These are phyloP conservation scores for Eumeta japonica DNA, from an alignment of 1,140 invertebrate species.

Conservation along the genomic window DNA sequence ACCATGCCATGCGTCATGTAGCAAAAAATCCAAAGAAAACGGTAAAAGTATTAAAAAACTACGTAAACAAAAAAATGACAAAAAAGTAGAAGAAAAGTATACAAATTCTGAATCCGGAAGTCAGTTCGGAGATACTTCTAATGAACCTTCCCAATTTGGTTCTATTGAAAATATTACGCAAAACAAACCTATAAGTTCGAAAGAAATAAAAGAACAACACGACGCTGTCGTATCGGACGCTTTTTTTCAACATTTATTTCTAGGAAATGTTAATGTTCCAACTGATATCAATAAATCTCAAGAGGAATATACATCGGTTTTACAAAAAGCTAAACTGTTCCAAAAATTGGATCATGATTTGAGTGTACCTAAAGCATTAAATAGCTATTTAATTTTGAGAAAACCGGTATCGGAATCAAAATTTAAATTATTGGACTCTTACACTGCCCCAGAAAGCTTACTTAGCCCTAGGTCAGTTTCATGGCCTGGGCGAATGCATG, in stretches of 20 bases:
- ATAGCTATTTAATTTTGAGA: slow-evolving; percentile 65
- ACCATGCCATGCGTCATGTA: slow-evolving; percentile 28
- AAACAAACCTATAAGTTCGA: slow-evolving; percentile 29
- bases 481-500: slow-evolving; percentile 50
- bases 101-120: slow-evolving; percentile 18
- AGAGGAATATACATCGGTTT: slow-evolving; percentile 56
- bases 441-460: slow-evolving; percentile 30
- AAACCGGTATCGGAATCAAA: slow-evolving; percentile 71
- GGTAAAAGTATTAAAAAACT: slow-evolving; percentile 12
- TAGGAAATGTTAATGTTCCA: slow-evolving; percentile 46
- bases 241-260: slow-evolving; percentile 71
- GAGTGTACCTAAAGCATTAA: slow-evolving; percentile 58
- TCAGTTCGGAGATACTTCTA: slow-evolving; percentile 28
- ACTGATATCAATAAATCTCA: slow-evolving; percentile 28
- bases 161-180: slow-evolving; percentile 18
- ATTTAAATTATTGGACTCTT: slow-evolving; percentile 67
- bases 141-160: slow-evolving; percentile 18
- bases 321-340: slow-evolving; percentile 65
- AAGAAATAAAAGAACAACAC: slow-evolving; percentile 58
- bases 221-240: slow-evolving; percentile 61
- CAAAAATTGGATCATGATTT: slow-evolving; percentile 48
- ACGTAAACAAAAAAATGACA: slow-evolving; percentile 18
- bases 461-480: slow-evolving; percentile 44
- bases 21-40: slow-evolving; percentile 31
- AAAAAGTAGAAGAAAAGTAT: slow-evolving; percentile 14